phyloP scores from a whole-genome alignment of 1,140 invertebrate species.

The Apis dorsata region DNA sequence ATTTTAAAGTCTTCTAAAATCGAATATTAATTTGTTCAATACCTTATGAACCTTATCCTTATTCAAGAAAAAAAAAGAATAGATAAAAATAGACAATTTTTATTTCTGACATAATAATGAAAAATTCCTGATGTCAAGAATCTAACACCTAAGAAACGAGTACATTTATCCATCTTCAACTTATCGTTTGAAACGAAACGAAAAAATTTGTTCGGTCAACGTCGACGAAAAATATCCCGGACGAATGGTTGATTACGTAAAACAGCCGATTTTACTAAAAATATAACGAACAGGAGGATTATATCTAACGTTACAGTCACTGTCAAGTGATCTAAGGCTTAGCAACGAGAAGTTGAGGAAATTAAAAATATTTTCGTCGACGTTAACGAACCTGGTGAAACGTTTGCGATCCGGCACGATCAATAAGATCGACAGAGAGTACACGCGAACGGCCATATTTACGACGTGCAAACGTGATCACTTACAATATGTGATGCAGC shows the following conservation, averaged over 20 bases:
- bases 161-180: no score
- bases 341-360: slow-evolving; percentile 13
- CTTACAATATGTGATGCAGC: background rate
- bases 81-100: no score
- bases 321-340: slow-evolving; percentile 14
- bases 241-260: slow-evolving; percentile 17
- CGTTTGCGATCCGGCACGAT: slow-evolving; percentile 14
- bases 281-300: slow-evolving; percentile 32
- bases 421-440: slow-evolving; percentile 32
- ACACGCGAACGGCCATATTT: slow-evolving; percentile 30
- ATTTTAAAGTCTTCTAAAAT: no score
- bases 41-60: no score
- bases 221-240: background rate
- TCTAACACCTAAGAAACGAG: no score
- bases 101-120: no score
- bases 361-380: slow-evolving; percentile 11
- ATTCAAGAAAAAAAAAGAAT: no score
- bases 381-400: background rate
- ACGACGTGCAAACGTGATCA: slow-evolving; percentile 13
- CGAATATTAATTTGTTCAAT: no score
- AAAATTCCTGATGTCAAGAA: no score
- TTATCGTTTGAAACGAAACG: background rate
- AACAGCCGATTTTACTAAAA: slow-evolving; percentile 31
- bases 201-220: background rate
- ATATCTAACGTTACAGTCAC: slow-evolving; percentile 39